phyloP scores from a whole-genome alignment of 2,797 vertebrate species.

The Hippoglossus hippoglossus region DNA sequence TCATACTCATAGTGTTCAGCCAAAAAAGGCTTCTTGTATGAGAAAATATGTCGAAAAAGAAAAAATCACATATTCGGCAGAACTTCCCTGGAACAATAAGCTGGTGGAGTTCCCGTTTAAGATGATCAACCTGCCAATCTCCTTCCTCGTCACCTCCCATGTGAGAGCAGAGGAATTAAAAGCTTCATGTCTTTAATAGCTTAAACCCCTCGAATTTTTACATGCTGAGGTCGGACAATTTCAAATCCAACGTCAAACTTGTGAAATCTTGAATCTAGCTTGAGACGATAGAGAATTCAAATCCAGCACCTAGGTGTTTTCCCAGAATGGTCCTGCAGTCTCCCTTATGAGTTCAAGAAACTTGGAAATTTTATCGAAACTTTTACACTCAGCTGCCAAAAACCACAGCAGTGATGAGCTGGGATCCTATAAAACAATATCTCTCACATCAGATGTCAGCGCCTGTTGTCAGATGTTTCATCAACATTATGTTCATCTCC shows the following conservation, averaged over 20 bases:
- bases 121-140: slow-evolving; percentile 2
- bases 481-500: neutral
- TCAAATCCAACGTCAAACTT: too few relatives aligned
- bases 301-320: too few relatives aligned
- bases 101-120: neutral
- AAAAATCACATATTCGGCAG: neutral
- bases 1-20: neutral
- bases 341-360: neutral
- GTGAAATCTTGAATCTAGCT: too few relatives aligned
- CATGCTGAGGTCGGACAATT: too few relatives aligned
- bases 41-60: neutral
- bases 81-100: neutral
- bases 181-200: neutral
- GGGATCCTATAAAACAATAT: neutral
- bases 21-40: neutral
- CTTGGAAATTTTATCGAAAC: neutral
- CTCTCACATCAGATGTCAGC: slow-evolving; percentile 10
- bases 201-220: too few relatives aligned
- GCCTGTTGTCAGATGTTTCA: neutral
- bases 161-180: slow-evolving; percentile 12
- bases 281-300: too few relatives aligned
- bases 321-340: neutral
- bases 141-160: slow-evolving; percentile 8
- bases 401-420: neutral
- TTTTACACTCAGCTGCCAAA: slow-evolving; percentile 5